Conservation (phyloP, 2,797 vertebrate genomes). For the Oreortyx pictus region DNA sequence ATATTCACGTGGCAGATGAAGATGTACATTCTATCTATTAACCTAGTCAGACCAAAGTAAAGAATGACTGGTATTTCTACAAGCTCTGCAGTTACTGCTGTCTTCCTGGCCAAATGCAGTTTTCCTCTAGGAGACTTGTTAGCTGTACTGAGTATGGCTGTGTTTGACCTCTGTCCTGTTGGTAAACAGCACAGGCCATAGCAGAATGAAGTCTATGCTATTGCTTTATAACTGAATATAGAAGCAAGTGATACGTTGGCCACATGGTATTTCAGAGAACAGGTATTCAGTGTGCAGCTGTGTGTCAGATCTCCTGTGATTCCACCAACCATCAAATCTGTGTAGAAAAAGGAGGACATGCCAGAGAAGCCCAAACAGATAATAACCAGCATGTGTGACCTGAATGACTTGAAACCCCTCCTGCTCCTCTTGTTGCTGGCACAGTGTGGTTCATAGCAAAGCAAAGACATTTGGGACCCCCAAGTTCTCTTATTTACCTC, state of each 20-base stretch:
- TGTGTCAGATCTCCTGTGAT: neutral
- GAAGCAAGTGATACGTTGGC: neutral
- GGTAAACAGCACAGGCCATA: rapidly evolving
- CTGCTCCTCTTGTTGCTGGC: neutral
- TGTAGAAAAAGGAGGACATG: neutral
- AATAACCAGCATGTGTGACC: neutral
- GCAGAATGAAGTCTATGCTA: neutral
- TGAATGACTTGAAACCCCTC: neutral
- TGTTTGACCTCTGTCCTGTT: neutral
- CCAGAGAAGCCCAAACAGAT: neutral
- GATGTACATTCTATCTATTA: neutral
- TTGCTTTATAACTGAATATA: neutral
- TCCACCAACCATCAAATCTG: neutral
- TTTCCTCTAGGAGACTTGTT: neutral
- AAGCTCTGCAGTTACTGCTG: neutral
- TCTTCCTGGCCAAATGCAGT: neutral
- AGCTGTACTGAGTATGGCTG: neutral
- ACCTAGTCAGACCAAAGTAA: neutral
- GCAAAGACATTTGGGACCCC: neutral
- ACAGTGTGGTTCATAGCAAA: neutral
- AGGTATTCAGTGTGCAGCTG: neutral
- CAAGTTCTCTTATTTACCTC: neutral
- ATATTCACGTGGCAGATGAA: neutral
- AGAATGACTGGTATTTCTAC: neutral
- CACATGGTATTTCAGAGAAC: neutral